These are phyloP conservation scores for Hirundichthys speculiger DNA, from an alignment of 2,113 vertebrate species.

Conservation along the genomic window DNA sequence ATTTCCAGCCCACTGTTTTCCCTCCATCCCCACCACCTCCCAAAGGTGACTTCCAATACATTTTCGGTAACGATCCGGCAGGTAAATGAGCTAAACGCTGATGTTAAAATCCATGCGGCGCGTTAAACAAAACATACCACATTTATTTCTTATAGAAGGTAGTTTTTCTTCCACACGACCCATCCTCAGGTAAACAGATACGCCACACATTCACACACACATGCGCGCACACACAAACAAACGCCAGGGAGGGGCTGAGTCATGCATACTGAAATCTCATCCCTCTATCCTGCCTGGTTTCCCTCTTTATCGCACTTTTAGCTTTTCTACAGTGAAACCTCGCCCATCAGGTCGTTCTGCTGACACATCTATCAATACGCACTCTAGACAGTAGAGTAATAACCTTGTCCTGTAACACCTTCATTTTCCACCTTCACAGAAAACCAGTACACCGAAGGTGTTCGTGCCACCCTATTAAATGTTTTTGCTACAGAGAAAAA, in stretches of 20 bases:
- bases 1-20: conserved; percentile 37
- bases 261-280: conserved; percentile 58
- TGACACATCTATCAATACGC: conserved; percentile 69
- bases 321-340: conserved; percentile 45
- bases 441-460: too few species aligned
- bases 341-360: conserved; percentile 52
- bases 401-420: conserved; percentile 43
- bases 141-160: background rate
- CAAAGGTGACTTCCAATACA: conserved; percentile 48
- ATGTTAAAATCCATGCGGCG: conserved; percentile 15
- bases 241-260: conserved; percentile 2
- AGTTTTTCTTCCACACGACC: conserved; percentile 13
- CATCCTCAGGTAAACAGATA: background rate
- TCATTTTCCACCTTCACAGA: conserved; percentile 35
- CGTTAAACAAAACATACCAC: conserved; percentile 3
- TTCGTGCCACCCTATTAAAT: too few species aligned
- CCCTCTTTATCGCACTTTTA: conserved; percentile 39
- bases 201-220: conserved; percentile 1
- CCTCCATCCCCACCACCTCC: conserved; percentile 33
- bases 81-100: conserved; percentile 12
- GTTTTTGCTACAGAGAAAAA: too few species aligned
- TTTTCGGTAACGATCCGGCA: conserved; percentile 59
- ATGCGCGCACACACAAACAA: too few species aligned
- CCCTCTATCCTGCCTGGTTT: conserved; percentile 22
- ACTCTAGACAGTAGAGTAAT: conserved; percentile 31